Percentiles rank a stretch among this genome's conserved stretches.
Conservation (phyloP, 2,797 vertebrate genomes). For the Cuculus canorus region DNA sequence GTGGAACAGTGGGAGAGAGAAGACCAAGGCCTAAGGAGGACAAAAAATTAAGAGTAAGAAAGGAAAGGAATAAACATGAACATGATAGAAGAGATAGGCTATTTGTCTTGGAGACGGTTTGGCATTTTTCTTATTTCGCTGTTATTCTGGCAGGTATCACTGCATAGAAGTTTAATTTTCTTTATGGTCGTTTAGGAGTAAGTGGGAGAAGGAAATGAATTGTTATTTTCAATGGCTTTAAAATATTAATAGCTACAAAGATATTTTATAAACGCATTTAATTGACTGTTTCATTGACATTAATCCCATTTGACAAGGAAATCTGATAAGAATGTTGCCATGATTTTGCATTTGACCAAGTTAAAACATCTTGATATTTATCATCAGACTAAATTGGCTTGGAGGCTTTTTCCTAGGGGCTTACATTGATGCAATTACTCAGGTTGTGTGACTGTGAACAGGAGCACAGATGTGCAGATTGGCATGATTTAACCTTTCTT, state of each 20-base stretch:
- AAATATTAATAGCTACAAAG: conserved; percentile 22
- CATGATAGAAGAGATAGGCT: neutral
- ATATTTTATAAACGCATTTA: conserved; percentile 33
- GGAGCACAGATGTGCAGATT: conserved; percentile 18
- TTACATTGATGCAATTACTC: neutral
- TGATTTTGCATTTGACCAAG: conserved; percentile 28
- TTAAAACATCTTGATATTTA: conserved; percentile 38
- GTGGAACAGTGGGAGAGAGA: neutral
- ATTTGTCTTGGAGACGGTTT: neutral
- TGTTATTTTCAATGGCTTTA: conserved; percentile 5
- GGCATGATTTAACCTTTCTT: conserved; percentile 18
- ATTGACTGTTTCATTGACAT: conserved; percentile 17
- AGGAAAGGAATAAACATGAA: neutral
- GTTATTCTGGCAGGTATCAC: neutral
- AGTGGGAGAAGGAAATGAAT: neutral
- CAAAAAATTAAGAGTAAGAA: neutral
- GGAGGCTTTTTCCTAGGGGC: neutral
- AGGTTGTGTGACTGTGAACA: neutral
- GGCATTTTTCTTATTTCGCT: conserved; percentile 10
- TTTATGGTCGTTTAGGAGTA: neutral
- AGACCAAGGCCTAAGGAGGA: neutral
- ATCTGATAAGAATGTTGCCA: conserved; percentile 26
- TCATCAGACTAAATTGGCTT: neutral
- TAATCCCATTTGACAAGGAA: conserved; percentile 10
- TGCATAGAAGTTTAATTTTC: neutral